Conservation (phyloP, 2,113 vertebrate genomes). For the Ifrita kowaldi region DNA sequence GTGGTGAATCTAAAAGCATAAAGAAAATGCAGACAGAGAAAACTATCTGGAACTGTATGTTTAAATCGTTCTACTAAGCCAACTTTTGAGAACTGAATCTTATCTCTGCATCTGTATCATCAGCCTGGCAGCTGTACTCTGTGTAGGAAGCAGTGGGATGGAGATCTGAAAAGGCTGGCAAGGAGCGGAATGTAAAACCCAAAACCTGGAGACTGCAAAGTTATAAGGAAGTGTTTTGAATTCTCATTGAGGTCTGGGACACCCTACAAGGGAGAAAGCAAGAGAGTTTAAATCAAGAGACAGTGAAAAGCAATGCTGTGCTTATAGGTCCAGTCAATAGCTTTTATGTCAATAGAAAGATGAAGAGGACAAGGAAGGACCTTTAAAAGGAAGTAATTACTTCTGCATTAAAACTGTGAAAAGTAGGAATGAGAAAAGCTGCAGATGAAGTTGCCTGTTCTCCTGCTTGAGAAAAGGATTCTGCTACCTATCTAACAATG, state of each 20-base stretch:
- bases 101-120: conserved; percentile 26
- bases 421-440: background rate
- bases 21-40: background rate
- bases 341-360: background rate
- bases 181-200: background rate
- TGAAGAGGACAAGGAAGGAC: background rate
- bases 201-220: background rate
- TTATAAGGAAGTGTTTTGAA: background rate
- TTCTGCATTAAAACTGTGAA: background rate
- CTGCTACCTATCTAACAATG: background rate
- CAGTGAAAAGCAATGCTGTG: background rate
- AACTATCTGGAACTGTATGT: background rate
- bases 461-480: background rate
- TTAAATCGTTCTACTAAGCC: background rate
- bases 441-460: background rate
- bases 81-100: background rate
- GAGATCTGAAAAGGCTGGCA: conserved; percentile 13
- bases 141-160: conserved; percentile 45
- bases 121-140: conserved; percentile 33
- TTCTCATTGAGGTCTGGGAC: background rate
- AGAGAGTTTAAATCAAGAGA: background rate
- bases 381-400: background rate
- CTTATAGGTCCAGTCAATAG: background rate
- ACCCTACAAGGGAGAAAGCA: background rate
- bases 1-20: background rate